Conservation (phyloP, 2,113 vertebrate species). For the Melanerpes formicivorus region DNA sequence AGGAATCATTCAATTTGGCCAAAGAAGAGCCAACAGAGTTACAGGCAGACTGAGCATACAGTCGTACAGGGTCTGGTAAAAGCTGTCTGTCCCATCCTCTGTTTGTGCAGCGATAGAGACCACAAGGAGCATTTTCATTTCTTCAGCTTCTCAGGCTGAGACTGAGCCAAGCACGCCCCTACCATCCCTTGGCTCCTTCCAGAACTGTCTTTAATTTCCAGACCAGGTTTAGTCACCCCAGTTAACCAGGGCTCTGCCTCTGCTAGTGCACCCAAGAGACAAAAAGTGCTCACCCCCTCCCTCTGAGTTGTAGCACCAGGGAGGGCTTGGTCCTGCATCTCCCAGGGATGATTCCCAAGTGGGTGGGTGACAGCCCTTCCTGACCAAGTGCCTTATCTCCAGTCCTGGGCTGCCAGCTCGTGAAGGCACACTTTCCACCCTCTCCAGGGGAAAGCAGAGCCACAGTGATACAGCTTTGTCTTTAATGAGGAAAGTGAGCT, state of each 20-base stretch:
- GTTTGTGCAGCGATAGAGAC: not conserved
- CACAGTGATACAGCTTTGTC: not conserved
- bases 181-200: not conserved
- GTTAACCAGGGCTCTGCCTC: not conserved
- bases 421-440: conserved; percentile 73
- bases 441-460: conserved; percentile 50
- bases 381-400: conserved; percentile 67
- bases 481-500: not conserved
- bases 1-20: not conserved
- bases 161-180: not conserved
- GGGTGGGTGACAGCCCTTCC: conserved; percentile 67
- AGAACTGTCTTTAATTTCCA: not conserved
- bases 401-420: not conserved
- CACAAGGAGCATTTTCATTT: conserved; percentile 36
- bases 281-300: not conserved
- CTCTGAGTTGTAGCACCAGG: not conserved
- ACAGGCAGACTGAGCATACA: not conserved
- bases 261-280: not conserved
- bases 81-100: not conserved
- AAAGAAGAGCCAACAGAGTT: not conserved
- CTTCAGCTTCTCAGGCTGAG: not conserved
- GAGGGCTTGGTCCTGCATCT: not conserved
- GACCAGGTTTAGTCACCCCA: not conserved
- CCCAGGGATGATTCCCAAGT: conserved; percentile 19
- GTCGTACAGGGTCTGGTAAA: not conserved